Evolutionary conservation across 2,113 vertebrate genomes (phyloP).

Genomic region (Edolisoma coerulescens): DNA sequence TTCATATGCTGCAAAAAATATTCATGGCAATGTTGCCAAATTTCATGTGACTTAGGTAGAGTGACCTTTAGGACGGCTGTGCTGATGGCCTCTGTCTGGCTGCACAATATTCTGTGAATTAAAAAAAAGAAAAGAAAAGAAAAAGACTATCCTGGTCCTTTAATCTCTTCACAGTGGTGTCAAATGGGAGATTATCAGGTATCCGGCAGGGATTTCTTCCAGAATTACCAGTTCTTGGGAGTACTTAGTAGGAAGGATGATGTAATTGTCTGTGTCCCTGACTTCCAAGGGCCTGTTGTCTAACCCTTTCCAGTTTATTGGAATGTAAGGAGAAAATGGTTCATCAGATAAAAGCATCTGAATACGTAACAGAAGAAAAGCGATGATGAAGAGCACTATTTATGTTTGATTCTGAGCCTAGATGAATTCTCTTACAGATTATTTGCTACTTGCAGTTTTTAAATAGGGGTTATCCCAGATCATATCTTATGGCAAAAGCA

Average conservation of each 20-base stretch:
- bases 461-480: background rate
- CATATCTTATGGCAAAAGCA: background rate
- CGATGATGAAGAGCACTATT: background rate
- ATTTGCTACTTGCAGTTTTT: background rate
- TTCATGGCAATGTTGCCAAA: background rate
- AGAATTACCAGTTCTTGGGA: background rate
- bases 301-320: background rate
- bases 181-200: background rate
- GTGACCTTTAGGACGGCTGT: background rate
- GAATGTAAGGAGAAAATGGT: background rate
- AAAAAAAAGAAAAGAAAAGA: no score
- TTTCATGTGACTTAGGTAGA: background rate
- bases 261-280: background rate
- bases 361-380: background rate
- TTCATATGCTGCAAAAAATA: background rate
- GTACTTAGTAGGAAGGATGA: background rate
- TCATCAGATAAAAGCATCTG: background rate
- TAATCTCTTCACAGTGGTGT: background rate
- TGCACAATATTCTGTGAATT: background rate
- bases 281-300: background rate
- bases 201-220: background rate
- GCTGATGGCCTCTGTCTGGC: background rate
- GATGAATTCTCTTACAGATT: background rate
- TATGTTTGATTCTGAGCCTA: background rate
- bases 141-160: background rate